Base-by-base conservation (phyloP, 2,888 invertebrate genomes). In the Temnothorax rugatulus region DNA sequence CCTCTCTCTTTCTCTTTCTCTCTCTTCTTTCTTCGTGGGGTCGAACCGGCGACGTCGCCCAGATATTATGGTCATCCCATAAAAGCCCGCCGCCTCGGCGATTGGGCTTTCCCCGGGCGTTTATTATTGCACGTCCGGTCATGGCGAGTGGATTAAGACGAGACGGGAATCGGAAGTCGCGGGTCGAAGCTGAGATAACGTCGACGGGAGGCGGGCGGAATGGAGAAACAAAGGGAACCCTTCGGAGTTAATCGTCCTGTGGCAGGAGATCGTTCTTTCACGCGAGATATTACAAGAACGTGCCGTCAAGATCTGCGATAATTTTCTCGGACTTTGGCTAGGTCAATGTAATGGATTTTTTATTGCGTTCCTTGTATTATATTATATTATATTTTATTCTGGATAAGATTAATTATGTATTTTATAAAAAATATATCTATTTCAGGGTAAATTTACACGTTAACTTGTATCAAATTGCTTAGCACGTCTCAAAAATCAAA, bases 121-220 rank as follows among this genome's bases (percentile, higher is more conserved):
- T 94, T 93, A 93, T 94, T 93, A 92, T 93, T 91, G 89, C 90
- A 87, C 87, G 87, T 83, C 88, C 88, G 90, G 90, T 79, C 86
- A 79, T 74, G 84, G 84, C 86, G 84, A 87, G 91, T 91, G 93
- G 92, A 94, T 94, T 93, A 93, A 92, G 93, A 92, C 89, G 91
- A 89, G 92, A 92, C 90, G 93, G 88, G 92, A 90, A 92, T 94
- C 93, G 94, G 93, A 93, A 93, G 93, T 94, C 91, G 90, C 86
- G 83, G 63, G 52, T 64, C 73, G 81, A 82, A 61, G 47, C 21
- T 54, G 66, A 71, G 83, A 84, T 82, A 68, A 71, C 71, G 83
- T 68, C n/a, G 83, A 50, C 54, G 21, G 15, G n/a, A 18, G 79
- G 64, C 63, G 54, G 34, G 74, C 61, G 68, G 52, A 64, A 47